Base-by-base conservation (phyloP, 2,888 invertebrate genomes). In the Ophraella communa region DNA sequence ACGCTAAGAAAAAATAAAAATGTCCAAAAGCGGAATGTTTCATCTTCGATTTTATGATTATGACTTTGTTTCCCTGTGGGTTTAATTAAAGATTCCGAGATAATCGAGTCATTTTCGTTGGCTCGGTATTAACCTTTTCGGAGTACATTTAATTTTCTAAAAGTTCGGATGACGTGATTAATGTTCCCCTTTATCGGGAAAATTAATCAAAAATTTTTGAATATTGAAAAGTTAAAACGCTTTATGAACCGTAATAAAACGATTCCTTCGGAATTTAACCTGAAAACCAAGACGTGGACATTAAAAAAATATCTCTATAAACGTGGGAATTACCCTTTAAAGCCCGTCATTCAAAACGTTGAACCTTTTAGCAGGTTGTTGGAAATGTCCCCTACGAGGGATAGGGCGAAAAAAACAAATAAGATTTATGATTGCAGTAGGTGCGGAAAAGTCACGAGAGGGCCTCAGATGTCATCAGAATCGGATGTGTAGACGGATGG, bases 31-130 rank as follows among this genome's bases (percentile, higher is more conserved):
- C 33, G 23, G 39, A 62, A 56, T 62, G 56, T 56, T 56, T 64
- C 60, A 64, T 64, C 57, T 64, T 57, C 64, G 55, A 60, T 60
- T 59, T 64, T 64, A 60, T 64, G 60, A 64, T 56, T 56, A 60
- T 56, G 56, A 60, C 42, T 59, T 51, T 52, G 60, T 49, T 33
- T 55, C 49, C 51, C 49, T 51, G 24, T n/a, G n/a, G 23, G 55
- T 52, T 60, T 64, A 60, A 64, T 64, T 64, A 64, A 64, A 60
- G 59, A 64, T 64, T 60, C 60, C 1, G 49, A 64, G 64, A 64
- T 64, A 60, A 64, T 64, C 55, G 30, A 49, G 55, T 42, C 55
- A 51, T 64, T 59, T 49, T 42, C 55, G 44, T 64, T 59, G 55
- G 30, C 39, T 39, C 51, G 64, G 59, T 54, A 64, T 59, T 64